These are phyloP conservation scores for Melanotaenia trifasciata DNA, from an alignment of 2,797 vertebrate species.

Conservation along the genomic window DNA sequence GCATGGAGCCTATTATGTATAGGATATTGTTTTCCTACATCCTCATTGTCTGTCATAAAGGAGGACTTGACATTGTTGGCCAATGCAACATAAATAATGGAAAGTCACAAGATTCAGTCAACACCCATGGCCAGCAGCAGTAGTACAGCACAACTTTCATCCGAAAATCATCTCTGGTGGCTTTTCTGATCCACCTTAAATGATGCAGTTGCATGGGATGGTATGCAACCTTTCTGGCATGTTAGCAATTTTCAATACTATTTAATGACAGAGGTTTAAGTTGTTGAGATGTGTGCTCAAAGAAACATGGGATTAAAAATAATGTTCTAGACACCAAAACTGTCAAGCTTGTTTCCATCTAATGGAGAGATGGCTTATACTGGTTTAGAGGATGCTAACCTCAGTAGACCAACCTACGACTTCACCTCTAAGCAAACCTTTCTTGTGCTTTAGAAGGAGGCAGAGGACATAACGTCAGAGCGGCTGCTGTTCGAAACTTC, in stretches of 20 bases:
- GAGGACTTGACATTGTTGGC: background rate
- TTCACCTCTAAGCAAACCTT: slow-evolving; percentile 24
- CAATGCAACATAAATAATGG: background rate
- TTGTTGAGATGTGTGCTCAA: background rate
- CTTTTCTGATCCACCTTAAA: background rate
- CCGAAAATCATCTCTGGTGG: background rate
- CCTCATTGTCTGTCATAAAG: background rate
- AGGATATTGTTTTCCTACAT: slow-evolving; percentile 2
- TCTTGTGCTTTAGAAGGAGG: slow-evolving; percentile 18
- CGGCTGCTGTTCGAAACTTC: slow-evolving; percentile 24
- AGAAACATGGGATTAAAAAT: background rate
- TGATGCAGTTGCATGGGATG: background rate
- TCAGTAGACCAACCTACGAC: slow-evolving; percentile 10
- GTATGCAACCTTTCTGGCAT: background rate
- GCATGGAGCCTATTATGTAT: slow-evolving; percentile 7
- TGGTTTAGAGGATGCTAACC: background rate
- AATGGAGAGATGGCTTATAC: slow-evolving; percentile 15
- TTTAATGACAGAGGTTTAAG: background rate
- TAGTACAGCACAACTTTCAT: background rate
- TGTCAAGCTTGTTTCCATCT: background rate
- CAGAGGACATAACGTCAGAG: slow-evolving; percentile 34
- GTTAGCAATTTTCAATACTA: background rate
- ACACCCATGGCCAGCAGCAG: background rate
- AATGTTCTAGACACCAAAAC: slow-evolving; percentile 19
- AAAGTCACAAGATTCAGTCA: background rate